Conservation (phyloP, 2,113 vertebrate species). For the Isichthys henryi region DNA sequence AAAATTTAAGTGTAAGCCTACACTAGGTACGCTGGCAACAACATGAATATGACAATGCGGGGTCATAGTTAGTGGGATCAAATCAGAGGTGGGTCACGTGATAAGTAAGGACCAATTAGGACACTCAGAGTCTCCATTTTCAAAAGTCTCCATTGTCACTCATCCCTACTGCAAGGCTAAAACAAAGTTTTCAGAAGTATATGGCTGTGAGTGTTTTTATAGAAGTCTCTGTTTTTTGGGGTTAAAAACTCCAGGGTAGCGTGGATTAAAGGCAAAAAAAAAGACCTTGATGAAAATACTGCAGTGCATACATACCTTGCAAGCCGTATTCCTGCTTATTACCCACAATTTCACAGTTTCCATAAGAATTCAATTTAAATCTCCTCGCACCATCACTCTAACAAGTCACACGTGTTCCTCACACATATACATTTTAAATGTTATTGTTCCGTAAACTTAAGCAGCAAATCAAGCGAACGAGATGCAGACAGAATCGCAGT, state of each 20-base stretch:
- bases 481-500: not conserved
- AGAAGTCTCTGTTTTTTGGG: not conserved
- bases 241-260: not conserved
- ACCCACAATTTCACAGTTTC: not conserved
- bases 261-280: not conserved
- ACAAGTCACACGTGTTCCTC: not conserved
- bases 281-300: not conserved
- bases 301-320: not conserved
- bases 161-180: not conserved
- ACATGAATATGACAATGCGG: not conserved
- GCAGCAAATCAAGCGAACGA: not conserved
- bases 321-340: not conserved
- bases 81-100: not conserved
- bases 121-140: not conserved
- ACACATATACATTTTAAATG: not conserved
- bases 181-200: not conserved
- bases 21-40: not conserved
- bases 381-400: not conserved
- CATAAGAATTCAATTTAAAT: not conserved
- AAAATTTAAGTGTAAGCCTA: not conserved
- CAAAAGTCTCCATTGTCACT: not conserved
- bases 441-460: not conserved
- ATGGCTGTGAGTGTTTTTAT: not conserved
- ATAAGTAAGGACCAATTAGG: not conserved
- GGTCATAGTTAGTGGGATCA: not conserved